Evolutionary conservation across 2,888 invertebrate genomes (phyloP).

Genomic region (Stramonita haemastoma): DNA sequence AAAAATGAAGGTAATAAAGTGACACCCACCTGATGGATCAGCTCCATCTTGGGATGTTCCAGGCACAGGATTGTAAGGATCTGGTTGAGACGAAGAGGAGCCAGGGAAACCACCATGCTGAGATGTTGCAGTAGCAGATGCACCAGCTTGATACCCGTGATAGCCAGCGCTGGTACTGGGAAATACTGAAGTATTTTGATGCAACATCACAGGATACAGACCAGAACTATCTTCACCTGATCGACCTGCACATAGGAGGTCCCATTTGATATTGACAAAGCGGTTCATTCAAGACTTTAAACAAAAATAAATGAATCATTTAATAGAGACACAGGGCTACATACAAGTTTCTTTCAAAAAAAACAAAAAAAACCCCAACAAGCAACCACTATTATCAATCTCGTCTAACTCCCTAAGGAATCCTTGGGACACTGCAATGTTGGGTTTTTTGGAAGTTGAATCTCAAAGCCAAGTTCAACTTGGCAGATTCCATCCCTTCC

Average conservation of each 20-base stretch:
- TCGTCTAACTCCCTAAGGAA: no score
- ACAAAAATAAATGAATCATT: no score
- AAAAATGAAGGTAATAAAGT: not conserved
- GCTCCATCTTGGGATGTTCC: conserved; percentile 39
- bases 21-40: conserved; percentile 44
- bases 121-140: conserved; percentile 31
- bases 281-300: no score
- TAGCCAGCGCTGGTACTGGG: conserved; percentile 32
- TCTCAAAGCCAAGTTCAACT: no score
- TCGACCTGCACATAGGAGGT: conserved; percentile 28
- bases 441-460: no score
- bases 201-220: conserved; percentile 46
- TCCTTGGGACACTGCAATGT: no score
- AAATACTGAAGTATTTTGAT: conserved; percentile 49
- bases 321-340: no score
- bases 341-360: no score
- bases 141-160: conserved; percentile 13
- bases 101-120: conserved; percentile 34
- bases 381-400: no score
- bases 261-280: no score
- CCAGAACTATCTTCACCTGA: conserved; percentile 34
- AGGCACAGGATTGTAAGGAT: conserved; percentile 33
- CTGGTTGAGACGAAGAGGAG: conserved; percentile 39
- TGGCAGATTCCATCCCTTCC: no score
- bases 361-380: no score